Evolutionary conservation across 30 jellyfish, hydroid and myxozoan species (phyloP), one percentile per base, ranked within the genome.

Genomic region (Chrysaora quinquecirrha): DNA sequence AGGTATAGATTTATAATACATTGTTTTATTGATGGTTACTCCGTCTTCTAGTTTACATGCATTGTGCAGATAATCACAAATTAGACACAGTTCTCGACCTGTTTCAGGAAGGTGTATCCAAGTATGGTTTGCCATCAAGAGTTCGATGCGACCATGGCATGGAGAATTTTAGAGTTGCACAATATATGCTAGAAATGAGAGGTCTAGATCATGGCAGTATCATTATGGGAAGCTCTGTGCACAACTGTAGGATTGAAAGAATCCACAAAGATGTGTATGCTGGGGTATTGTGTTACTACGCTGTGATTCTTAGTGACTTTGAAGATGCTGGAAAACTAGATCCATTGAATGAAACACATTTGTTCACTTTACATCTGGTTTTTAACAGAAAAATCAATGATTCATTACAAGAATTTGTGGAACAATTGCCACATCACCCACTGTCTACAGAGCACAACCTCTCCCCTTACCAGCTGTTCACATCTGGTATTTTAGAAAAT

Each of bases 61-160:
- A 64, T 64, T 19, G 76, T 24, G 76, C 58, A 2, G 52, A 64
- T 64, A 64, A 64, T 20, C 14, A 64, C 76, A 64, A 23, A 23
- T 14, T 58, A 14, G 76, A 64, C 76, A 64, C 76, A 27, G 76
- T 64, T 27, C 52, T 64, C 19, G 52, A 64, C 23, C 50, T 64
- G 19, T 64, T 64, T 3, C 76, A 64, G 71, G 20, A 58, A 27
- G 76, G 52, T 27, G 48, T 32, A 27, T 32, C 48, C 10, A 64
- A 64, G 10, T 32, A 64, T 64, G 76, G 76, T 18, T 32, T 14
- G 76, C 76, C 76, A 32, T 64, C 76, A 27, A 64, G 76, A 23
- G 76, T 64, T 64, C 76, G 49, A 64, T 3, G 52, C 52, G 76
- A 64, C 50, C 21, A 64, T 27, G 76, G 49, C 52, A 29, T 7